Base-by-base conservation (phyloP, 2,113 vertebrate genomes). In the Peromyscus polionotus region DNA sequence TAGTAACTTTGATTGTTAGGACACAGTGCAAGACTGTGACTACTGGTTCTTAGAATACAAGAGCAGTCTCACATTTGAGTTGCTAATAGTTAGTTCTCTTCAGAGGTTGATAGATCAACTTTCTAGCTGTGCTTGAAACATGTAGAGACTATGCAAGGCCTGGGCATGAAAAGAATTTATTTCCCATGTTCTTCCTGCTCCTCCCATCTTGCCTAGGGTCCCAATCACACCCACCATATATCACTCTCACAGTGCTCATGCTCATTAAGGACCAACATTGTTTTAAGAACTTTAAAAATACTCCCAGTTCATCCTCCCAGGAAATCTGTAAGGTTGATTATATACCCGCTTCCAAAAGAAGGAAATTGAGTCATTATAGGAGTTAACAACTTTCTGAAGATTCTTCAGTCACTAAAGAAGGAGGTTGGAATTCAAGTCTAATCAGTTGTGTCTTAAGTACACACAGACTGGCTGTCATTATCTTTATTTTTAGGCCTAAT, bases 281-380 rank as follows among this genome's bases (percentile, higher is more conserved):
- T 80, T 72, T 73, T 61, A 54, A 91, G 36, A 94, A 81, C 20
- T 91, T 59, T 39, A 75, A 9, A 90, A 70, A 75, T 26, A 59
- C 7, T 63, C 26, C 57, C n/a, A 68, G 33, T 54, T 94, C 3
- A 42, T 61, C 48, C 19, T 79, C 67, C 51, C 6, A 54, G 19
- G 31, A 92, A 68, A 39, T 31, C 11, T 59, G 13, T 20, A 39
- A 94, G 5, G 36, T 17, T 67, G 39, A 81, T 42, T 33, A 20
- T 94, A 75, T 95, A 65, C 77, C 57, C 95, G 10, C 73, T 77
- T 97, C 51, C 1, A 57, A 95, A 90, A 57, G 54, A 93, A 87
- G 16, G 22, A 76, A 89, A 77, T 3, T 0, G 48, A 91, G 76
- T 28, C 54, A 26, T 0, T 26, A 65, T 90, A 54, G 10, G 42